phyloP scores from a whole-genome alignment of 2,113 vertebrate species.

The Callocephalon fimbriatum region DNA sequence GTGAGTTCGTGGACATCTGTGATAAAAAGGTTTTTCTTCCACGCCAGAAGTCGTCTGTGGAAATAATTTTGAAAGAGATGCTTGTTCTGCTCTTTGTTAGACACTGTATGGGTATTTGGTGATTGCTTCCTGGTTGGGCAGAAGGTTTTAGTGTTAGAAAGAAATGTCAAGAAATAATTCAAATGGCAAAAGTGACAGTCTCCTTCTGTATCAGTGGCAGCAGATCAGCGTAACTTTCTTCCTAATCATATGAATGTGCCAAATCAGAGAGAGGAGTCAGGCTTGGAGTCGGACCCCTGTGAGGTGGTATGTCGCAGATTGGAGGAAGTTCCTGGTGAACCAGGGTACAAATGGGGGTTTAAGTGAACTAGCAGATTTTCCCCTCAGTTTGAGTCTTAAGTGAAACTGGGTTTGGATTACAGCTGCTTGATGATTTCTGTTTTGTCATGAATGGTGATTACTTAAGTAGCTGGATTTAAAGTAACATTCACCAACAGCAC shows the following conservation, averaged over 20 bases:
- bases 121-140: background rate
- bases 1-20: background rate
- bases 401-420: background rate
- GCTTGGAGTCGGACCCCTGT: background rate
- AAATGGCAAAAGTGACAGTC: accelerated
- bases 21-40: background rate
- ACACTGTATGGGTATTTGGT: background rate
- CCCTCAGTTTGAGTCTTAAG: background rate
- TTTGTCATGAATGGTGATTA: background rate
- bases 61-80: background rate
- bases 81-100: background rate
- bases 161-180: background rate
- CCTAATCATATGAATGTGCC: background rate
- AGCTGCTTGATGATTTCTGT: background rate
- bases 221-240: background rate
- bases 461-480: background rate
- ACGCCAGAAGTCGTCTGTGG: background rate
- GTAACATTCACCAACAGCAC: background rate
- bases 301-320: background rate
- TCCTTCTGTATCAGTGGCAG: background rate
- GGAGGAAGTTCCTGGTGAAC: background rate
- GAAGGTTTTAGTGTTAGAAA: background rate
- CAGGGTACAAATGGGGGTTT: background rate
- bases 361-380: background rate
- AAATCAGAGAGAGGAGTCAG: background rate